These are phyloP conservation scores for Atlantisia rogersi DNA, from an alignment of 2,113 vertebrate species.

Conservation along the genomic window DNA sequence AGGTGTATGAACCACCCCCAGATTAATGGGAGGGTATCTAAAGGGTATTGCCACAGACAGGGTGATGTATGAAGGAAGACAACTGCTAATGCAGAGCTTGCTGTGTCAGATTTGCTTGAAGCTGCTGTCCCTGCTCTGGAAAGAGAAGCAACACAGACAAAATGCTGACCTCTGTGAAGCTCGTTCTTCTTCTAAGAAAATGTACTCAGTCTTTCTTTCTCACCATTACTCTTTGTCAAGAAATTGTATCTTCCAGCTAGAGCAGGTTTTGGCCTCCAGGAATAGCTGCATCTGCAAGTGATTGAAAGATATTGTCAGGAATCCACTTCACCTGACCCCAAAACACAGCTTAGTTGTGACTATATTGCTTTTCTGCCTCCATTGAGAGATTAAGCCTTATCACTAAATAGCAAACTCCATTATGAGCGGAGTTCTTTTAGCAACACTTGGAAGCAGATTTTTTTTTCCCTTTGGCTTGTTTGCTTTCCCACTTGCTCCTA, in stretches of 20 bases:
- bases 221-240: constrained; percentile 59
- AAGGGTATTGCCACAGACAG: not conserved
- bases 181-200: constrained; percentile 45
- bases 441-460: not conserved
- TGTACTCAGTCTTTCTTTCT: constrained; percentile 45
- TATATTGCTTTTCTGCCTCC: constrained; percentile 52
- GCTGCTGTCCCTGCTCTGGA: constrained; percentile 5
- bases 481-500: not conserved
- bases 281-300: constrained; percentile 46
- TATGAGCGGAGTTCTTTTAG: not conserved
- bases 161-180: constrained; percentile 21
- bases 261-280: constrained; percentile 55
- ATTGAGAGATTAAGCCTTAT: constrained; percentile 38
- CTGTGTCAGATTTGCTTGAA: constrained; percentile 29
- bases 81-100: not conserved
- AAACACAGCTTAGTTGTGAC: constrained; percentile 34
- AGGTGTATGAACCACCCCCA: not conserved
- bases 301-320: constrained; percentile 62
- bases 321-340: constrained; percentile 22
- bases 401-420: not conserved
- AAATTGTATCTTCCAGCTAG: constrained; percentile 38
- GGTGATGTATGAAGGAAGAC: not conserved
- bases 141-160: constrained; percentile 46
- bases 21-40: not conserved
- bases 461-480: not conserved